Base-by-base conservation (phyloP, 2,113 vertebrate species). In the Felis chaus region DNA sequence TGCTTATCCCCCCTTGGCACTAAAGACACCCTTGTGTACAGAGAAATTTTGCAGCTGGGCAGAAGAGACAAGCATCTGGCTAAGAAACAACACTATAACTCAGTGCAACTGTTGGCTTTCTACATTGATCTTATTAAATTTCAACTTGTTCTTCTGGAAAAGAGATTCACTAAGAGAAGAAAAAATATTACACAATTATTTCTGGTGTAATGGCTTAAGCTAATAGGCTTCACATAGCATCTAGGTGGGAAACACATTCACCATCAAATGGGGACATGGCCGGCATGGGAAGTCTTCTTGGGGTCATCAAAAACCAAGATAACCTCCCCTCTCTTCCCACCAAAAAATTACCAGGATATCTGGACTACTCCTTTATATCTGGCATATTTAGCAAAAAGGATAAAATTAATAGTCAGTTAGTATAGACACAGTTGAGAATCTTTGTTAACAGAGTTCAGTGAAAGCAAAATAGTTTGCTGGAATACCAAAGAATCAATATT, bases 101-200 rank as follows among this genome's bases (percentile, higher is more conserved):
- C 66, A 95, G 81, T 69, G 91, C 53, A 90, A 81, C n/a, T 45
- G 76, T 83, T 94, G 96, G 88, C 91, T 41, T 94, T 69, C 66
- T 69, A 36, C 48, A 48, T 27, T 82, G 61, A 93, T 95, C 66
- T 87, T 94, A 89, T 74, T 96, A 79, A 89, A 87, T 91, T 97
- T 97, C 85, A 94, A 74, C 66, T 29, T 57, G 69, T 94, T 96
- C 79, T 94, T 96, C 89, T 97, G 95, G 84, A 97, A 97, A 97
- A 95, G 21, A 66, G 18, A 97, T 94, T 97, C 36, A 48, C 18
- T 33, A 48, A 76, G 48, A 53, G 18, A 84, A 65, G 36, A 88
- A 97, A 94, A 79, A 23, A 79, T 45, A 83, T 45, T 48, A 87
- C 29, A 36, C 69, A 91, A 92, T 13, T 66, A 53, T 13, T 73